phyloP scores from a whole-genome alignment of 2,113 vertebrate species.

The Epinephelus fuscoguttatus region DNA sequence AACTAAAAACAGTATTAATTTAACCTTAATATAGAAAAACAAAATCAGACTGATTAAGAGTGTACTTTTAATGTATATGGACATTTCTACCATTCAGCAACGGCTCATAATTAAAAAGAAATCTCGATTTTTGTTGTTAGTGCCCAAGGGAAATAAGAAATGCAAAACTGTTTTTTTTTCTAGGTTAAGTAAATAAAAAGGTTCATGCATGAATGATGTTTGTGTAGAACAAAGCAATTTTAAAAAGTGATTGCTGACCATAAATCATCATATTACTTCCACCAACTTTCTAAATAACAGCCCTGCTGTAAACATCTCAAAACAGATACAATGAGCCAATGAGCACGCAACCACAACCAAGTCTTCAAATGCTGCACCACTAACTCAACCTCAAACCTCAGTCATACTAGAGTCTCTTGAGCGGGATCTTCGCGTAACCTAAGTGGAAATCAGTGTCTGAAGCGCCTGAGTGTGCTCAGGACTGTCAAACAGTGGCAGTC shows the following conservation, averaged over 20 bases:
- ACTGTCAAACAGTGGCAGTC: slow-evolving; percentile 66
- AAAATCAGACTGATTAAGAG: neutral
- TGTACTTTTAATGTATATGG: neutral
- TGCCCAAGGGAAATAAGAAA: neutral
- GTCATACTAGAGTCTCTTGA: slow-evolving; percentile 24
- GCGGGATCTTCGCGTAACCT: slow-evolving; percentile 11
- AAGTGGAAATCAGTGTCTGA: slow-evolving; percentile 39
- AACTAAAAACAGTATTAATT: too few relatives aligned
- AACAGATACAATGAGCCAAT: neutral
- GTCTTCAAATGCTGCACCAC: slow-evolving; percentile 19
- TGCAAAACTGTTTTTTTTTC: neutral
- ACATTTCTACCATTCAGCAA: neutral
- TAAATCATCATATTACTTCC: slow-evolving; percentile 24
- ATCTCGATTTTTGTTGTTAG: neutral
- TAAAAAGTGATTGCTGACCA: slow-evolving; percentile 9
- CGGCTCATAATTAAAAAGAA: neutral
- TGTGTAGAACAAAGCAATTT: neutral
- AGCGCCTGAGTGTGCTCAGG: slow-evolving; percentile 50
- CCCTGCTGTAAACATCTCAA: neutral
- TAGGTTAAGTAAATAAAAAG: neutral
- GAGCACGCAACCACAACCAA: neutral
- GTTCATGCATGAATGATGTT: neutral
- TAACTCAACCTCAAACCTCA: slow-evolving; percentile 26
- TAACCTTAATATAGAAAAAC: neutral
- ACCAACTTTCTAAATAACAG: slow-evolving; percentile 12